These are phyloP conservation scores for Cerastis rubricosa DNA, from an alignment of 2,888 invertebrate genomes.

Conservation along the genomic window DNA sequence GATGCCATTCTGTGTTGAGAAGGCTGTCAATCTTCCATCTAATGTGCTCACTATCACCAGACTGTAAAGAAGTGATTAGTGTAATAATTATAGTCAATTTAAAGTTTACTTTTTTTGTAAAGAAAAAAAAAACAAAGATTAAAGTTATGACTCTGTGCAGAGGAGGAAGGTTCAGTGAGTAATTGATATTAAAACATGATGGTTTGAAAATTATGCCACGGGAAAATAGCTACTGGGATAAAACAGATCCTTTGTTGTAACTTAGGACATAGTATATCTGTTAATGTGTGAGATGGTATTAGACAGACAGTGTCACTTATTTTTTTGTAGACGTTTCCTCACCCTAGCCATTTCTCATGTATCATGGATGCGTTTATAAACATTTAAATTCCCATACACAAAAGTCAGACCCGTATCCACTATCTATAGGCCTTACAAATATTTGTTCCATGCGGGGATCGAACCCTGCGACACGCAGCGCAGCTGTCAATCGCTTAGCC, in stretches of 20 bases:
- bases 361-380: too few species aligned
- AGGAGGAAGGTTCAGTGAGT: background rate
- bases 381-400: too few species aligned
- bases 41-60: constrained; percentile 96
- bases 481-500: too few species aligned
- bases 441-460: too few species aligned
- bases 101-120: background rate
- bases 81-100: background rate
- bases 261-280: background rate
- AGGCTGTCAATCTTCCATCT: constrained; percentile 96
- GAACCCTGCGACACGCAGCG: too few species aligned
- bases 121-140: too few species aligned
- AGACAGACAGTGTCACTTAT: background rate
- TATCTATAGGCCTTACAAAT: too few species aligned
- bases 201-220: background rate
- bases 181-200: background rate
- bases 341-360: too few species aligned
- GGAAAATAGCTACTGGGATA: background rate
- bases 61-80: constrained; percentile 79
- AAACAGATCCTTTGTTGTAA: background rate
- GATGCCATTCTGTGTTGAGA: constrained; percentile 93
- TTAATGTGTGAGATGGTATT: background rate
- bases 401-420: too few species aligned
- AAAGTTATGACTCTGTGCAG: background rate
- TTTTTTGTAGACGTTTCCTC: too few species aligned